Conservation (phyloP, 2,888 invertebrate species). For the Thalpophila matura region DNA sequence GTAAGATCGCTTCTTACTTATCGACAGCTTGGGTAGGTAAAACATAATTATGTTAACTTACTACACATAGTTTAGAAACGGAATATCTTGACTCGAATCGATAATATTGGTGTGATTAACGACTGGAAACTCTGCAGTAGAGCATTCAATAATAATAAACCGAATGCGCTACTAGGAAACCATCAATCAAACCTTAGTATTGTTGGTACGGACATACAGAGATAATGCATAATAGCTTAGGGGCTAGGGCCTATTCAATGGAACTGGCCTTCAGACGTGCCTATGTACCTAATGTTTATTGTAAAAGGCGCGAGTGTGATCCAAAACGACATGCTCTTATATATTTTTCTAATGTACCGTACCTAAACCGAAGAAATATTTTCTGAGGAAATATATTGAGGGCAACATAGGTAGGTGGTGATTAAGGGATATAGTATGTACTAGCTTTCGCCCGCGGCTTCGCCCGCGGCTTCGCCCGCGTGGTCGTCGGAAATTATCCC, state of each 20-base stretch:
- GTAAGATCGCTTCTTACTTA: too few relatives aligned
- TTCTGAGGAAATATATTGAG: too few relatives aligned
- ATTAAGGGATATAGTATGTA: too few relatives aligned
- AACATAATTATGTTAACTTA: too few relatives aligned
- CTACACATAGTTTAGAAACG: background rate
- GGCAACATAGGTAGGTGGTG: too few relatives aligned
- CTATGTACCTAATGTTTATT: background rate
- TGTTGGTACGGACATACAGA: slow-evolving; percentile 50
- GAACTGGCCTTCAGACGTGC: slow-evolving; percentile 4
- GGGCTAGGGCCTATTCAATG: slow-evolving; percentile 27
- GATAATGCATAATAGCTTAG: slow-evolving; percentile 58
- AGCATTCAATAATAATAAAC: slow-evolving; percentile 51
- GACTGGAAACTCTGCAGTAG: slow-evolving; percentile 38
- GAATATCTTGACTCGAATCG: background rate
- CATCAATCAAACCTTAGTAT: slow-evolving; percentile 65
- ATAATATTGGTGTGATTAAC: slow-evolving; percentile 36
- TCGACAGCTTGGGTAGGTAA: background rate
- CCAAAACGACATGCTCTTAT: background rate
- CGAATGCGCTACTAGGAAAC: slow-evolving; percentile 50
- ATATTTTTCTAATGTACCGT: too few relatives aligned
- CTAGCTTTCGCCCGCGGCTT: too few relatives aligned
- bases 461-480: too few relatives aligned
- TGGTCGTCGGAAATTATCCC: too few relatives aligned
- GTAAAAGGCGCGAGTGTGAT: background rate
- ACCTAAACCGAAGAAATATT: too few relatives aligned